These are phyloP conservation scores for Lerema accius DNA, from an alignment of 1,140 invertebrate species.

Conservation along the genomic window DNA sequence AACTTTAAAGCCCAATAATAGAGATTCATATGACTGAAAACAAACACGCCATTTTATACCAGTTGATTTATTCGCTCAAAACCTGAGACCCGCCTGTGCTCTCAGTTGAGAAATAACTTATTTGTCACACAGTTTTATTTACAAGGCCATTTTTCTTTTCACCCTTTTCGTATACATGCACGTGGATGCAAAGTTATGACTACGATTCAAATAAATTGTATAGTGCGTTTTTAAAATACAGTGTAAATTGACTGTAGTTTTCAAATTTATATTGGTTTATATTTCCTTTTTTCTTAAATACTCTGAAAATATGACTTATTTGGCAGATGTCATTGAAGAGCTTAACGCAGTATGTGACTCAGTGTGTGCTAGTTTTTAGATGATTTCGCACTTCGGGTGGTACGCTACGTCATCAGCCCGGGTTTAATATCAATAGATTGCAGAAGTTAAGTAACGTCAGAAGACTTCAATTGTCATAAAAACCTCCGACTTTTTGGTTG, in stretches of 20 bases:
- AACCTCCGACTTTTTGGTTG: no score
- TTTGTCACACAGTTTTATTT: constrained; percentile 30
- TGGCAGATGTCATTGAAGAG: no score
- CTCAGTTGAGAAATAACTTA: constrained; percentile 30
- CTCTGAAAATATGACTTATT: no score
- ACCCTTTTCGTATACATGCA: constrained; percentile 17
- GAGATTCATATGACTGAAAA: constrained; percentile 22
- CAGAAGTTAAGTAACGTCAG: no score
- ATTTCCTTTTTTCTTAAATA: no score
- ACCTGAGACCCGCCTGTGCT: constrained; percentile 25
- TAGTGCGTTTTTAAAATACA: constrained; percentile 12
- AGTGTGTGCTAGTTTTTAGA: no score
- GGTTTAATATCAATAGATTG: no score
- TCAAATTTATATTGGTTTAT: no score
- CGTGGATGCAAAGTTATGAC: constrained; percentile 19
- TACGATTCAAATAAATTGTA: constrained; percentile 20
- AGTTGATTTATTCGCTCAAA: constrained; percentile 23
- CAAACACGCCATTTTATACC: constrained; percentile 14
- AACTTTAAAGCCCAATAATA: constrained; percentile 15
- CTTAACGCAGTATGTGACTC: no score
- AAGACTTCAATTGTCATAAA: no score
- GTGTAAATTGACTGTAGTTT: not conserved
- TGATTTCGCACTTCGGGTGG: no score
- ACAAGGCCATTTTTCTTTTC: constrained; percentile 29
- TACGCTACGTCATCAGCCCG: no score